Evolutionary conservation across 64 coral and sea anemone species (phyloP), one percentile per base, ranked within the genome.

Genomic region (Montipora efflorescens): DNA sequence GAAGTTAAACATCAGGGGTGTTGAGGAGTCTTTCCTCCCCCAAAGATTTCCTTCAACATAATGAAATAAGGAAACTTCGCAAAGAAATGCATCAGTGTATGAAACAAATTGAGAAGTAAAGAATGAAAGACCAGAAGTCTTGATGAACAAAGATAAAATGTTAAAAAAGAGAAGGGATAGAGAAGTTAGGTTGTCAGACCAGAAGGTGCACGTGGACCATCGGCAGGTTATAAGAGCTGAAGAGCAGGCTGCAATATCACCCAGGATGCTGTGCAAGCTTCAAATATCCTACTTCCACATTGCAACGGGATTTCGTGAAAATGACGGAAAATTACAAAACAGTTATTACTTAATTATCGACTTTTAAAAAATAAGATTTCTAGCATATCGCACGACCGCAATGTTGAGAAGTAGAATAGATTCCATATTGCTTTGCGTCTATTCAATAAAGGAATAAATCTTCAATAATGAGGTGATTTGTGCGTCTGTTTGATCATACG

Each of bases 181-280:
- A 66, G 93, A 96, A 3, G 62, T 81, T 8, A 96, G 87, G 74
- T 76, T 99, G 0, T 94, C 95, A 86, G 98, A 96, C 93, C 95
- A 99, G 47, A 95, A 99, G 8, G 77, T 92, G n/a, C n/a, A n/a
- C n/a, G n/a, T n/a, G 66, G 98, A 99, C 66, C 78, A 66, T 4
- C 88, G 98, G 13, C 98, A 96, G 76, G 61, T 90, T 51, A 86
- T 59, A 13, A 94, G 95, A 80, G 90, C 98, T 43, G 98, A 99
- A 69, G 98, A 99, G 84, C 98, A 99, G 55, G 95, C 98, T 64
- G 86, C 95, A 21, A 90, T 95, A 47, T 99, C 98, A 28, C 92
- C 98, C 10, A 92, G 98, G 82, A 94, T 99, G 74, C 45, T 99
- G 55, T 99, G 96, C 69, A 82, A 95, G 47, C 80, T 99, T 59